A percentile compares a stretch with the other conserved stretches of the same genome.
phyloP scores from a whole-genome alignment of 2,113 vertebrate species.

The Callospermophilus lateralis region DNA sequence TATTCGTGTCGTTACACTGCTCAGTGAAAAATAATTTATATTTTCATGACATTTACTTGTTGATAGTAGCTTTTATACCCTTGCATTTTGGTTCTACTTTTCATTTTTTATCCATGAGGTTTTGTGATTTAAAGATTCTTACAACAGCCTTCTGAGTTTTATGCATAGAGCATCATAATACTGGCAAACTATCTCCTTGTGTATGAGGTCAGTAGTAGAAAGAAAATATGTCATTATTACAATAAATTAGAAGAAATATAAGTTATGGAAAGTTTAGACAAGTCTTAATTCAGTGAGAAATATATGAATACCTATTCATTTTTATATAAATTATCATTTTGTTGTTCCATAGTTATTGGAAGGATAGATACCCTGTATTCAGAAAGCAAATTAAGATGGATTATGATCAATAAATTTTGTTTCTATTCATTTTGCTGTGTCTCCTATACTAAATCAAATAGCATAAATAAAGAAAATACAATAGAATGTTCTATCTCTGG shows the following conservation, averaged over 20 bases:
- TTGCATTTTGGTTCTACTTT: slow-evolving; percentile 71
- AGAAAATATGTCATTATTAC: slow-evolving; percentile 49
- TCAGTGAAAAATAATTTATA: slow-evolving; percentile 78
- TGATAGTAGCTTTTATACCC: slow-evolving; percentile 76
- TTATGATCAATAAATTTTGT: slow-evolving; percentile 28
- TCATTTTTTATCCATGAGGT: slow-evolving; percentile 72
- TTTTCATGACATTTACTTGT: slow-evolving; percentile 76
- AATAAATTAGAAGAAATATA: slow-evolving; percentile 39
- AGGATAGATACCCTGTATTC: slow-evolving; percentile 29
- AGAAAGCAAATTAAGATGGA: slow-evolving; percentile 58
- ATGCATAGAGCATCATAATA: slow-evolving; percentile 61
- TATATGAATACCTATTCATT: slow-evolving; percentile 48
- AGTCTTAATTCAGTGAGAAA: background rate
- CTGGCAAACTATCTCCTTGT: slow-evolving; percentile 54
- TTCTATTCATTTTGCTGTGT: slow-evolving; percentile 49
- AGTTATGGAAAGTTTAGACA: slow-evolving; percentile 48
- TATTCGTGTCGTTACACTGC: slow-evolving; percentile 64
- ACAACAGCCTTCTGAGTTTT: slow-evolving; percentile 68
- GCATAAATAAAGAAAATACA: background rate
- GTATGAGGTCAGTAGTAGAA: slow-evolving; percentile 35
- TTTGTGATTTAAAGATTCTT: slow-evolving; percentile 77
- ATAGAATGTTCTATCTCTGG: slow-evolving; percentile 19
- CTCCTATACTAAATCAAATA: slow-evolving; percentile 48
- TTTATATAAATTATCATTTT: slow-evolving; percentile 49
- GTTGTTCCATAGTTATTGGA: slow-evolving; percentile 44